A percentile compares a stretch with the other conserved stretches of the same genome.
Conservation (phyloP, 1,140 invertebrate genomes). For the Hetaerina americana region DNA sequence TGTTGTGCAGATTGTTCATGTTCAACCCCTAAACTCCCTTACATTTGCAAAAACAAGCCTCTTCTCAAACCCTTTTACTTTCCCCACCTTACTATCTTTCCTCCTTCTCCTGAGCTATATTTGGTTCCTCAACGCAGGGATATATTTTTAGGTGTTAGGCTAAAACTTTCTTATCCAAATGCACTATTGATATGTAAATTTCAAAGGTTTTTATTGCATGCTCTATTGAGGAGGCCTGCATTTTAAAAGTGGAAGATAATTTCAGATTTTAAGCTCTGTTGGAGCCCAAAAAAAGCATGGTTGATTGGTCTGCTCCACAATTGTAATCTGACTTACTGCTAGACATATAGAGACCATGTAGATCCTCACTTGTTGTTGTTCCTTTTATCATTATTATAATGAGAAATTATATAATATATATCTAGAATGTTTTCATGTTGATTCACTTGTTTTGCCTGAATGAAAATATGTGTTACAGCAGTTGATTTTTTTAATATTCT, state of each 20-base stretch:
- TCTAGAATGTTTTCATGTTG: not conserved
- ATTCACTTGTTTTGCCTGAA: not conserved
- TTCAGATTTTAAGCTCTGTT: not conserved
- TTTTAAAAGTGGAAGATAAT: slow-evolving; percentile 1
- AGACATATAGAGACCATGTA: not conserved
- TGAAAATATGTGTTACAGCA: not conserved
- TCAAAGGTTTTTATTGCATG: not conserved
- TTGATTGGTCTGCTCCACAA: not conserved
- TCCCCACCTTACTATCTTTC: not conserved
- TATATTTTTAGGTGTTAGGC: not conserved
- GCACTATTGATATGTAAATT: not conserved
- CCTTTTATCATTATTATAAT: not conserved
- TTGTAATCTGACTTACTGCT: not conserved
- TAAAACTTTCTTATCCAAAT: not conserved
- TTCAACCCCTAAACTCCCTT: not conserved
- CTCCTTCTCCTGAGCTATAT: not conserved
- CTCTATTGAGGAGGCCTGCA: not conserved
- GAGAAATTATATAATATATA: slow-evolving; percentile 1
- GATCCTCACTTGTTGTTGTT: not conserved
- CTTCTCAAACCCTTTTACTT: not conserved
- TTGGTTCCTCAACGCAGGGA: not conserved
- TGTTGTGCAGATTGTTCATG: not conserved
- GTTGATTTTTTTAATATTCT: slow-evolving; percentile 1
- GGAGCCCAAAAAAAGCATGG: not conserved
- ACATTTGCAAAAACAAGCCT: not conserved